phyloP scores from a whole-genome alignment of 2,888 invertebrate species.

The Papilio demoleus region DNA sequence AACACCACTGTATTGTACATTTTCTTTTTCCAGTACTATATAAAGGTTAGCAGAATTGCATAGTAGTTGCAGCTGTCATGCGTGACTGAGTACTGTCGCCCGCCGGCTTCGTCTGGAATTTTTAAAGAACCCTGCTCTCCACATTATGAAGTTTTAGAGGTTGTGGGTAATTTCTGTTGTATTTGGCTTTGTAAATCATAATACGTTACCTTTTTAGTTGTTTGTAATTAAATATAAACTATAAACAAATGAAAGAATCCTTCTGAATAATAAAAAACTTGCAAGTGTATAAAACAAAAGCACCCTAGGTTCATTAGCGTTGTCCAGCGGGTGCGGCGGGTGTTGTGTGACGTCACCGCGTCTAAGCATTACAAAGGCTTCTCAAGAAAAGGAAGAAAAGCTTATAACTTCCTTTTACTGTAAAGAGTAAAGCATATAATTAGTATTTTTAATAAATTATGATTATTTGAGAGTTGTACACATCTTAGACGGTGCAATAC shows the following conservation, averaged over 20 bases:
- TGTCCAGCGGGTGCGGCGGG: not conserved
- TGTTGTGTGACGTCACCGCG: not conserved
- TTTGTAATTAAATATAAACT: no score
- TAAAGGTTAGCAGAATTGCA: not conserved
- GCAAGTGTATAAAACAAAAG: conserved; percentile 3
- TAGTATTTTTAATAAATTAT: not conserved
- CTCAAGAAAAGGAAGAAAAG: not conserved
- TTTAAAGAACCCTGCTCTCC: conserved; percentile 5
- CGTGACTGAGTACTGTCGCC: conserved; percentile 7
- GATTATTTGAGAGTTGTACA: not conserved
- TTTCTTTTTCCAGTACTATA: not conserved
- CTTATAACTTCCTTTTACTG: not conserved
- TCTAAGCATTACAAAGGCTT: conserved; percentile 17
- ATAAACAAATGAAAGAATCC: not conserved
- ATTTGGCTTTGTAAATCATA: no score
- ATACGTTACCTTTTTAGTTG: no score
- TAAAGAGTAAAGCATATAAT: not conserved
- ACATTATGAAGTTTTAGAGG: not conserved
- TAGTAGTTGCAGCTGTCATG: not conserved
- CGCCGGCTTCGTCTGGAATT: not conserved
- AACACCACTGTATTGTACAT: not conserved
- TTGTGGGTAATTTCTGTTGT: not conserved
- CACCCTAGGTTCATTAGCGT: not conserved
- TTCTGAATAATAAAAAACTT: not conserved
- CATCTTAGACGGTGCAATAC: no score